These are phyloP conservation scores for Tubulanus polymorphus DNA, from an alignment of 2,888 invertebrate genomes.

Conservation along the genomic window DNA sequence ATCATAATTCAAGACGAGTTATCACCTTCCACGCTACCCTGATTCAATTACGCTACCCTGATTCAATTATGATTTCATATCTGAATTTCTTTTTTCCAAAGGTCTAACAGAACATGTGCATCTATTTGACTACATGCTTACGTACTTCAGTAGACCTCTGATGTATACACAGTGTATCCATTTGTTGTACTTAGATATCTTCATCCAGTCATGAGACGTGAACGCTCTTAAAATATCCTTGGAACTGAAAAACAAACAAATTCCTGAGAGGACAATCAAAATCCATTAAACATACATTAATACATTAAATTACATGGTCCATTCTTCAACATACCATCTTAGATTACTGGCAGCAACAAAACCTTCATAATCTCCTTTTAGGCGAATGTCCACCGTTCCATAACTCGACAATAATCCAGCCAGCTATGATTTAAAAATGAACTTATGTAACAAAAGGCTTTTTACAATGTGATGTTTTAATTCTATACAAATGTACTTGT, in stretches of 20 bases:
- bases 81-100: too few species aligned
- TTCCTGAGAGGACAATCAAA: neutral
- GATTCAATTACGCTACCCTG: too few species aligned
- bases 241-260: slow-evolving; percentile 28
- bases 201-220: slow-evolving; percentile 41
- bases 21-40: too few species aligned
- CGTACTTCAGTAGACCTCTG: too few species aligned
- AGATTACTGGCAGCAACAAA: slow-evolving; percentile 64
- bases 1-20: too few species aligned
- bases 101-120: too few species aligned
- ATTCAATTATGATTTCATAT: too few species aligned
- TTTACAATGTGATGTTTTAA: too few species aligned
- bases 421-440: slow-evolving; percentile 28
- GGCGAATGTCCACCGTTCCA: slow-evolving; percentile 65
- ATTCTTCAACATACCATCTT: slow-evolving; percentile 57
- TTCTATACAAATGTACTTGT: too few species aligned
- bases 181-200: slow-evolving; percentile 49
- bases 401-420: slow-evolving; percentile 58
- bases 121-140: too few species aligned
- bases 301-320: neutral
- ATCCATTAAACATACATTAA: neutral
- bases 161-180: slow-evolving; percentile 53
- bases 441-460: too few species aligned
- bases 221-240: slow-evolving; percentile 40
- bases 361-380: slow-evolving; percentile 57